Conservation (phyloP, 2,888 invertebrate species). For the Parnassius glacialis region DNA sequence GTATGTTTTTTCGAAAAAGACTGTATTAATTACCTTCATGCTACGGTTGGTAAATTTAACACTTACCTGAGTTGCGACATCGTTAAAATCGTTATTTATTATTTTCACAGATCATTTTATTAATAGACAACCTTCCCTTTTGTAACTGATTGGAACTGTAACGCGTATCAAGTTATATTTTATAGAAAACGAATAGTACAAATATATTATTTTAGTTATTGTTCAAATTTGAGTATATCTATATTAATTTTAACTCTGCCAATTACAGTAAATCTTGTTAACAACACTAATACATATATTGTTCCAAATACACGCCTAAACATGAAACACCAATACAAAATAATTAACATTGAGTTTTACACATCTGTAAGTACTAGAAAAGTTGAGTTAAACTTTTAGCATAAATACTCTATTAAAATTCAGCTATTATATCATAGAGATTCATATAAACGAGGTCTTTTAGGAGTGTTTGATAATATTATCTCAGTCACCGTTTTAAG, state of each 20-base stretch:
- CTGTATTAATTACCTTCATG: too few relatives aligned
- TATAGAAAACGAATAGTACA: conserved; percentile 1
- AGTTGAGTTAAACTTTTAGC: conserved; percentile 10
- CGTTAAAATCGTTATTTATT: too few relatives aligned
- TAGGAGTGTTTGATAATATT: conserved; percentile 2
- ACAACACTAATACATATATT: conserved; percentile 32
- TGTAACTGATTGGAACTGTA: too few relatives aligned
- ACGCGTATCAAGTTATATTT: conserved; percentile 11
- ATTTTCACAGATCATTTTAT: too few relatives aligned
- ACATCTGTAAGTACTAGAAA: conserved; percentile 19
- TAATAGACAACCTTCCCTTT: too few relatives aligned
- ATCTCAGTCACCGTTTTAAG: conserved; percentile 19
- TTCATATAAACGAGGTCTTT: conserved; percentile 20
- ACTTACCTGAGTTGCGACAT: too few relatives aligned
- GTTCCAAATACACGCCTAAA: conserved; percentile 35
- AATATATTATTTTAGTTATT: neutral
- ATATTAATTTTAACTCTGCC: conserved; percentile 4
- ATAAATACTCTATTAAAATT: conserved; percentile 10
- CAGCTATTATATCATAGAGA: conserved; percentile 16
- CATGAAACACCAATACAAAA: conserved; percentile 40
- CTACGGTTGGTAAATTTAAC: too few relatives aligned
- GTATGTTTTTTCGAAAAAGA: too few relatives aligned
- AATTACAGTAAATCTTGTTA: conserved; percentile 28
- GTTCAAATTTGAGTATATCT: neutral
- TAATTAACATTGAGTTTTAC: conserved; percentile 29